Evolutionary conservation across 1,140 invertebrate species (phyloP), one percentile per base, ranked within the genome.

Genomic region (Episyrphus balteatus): DNA sequence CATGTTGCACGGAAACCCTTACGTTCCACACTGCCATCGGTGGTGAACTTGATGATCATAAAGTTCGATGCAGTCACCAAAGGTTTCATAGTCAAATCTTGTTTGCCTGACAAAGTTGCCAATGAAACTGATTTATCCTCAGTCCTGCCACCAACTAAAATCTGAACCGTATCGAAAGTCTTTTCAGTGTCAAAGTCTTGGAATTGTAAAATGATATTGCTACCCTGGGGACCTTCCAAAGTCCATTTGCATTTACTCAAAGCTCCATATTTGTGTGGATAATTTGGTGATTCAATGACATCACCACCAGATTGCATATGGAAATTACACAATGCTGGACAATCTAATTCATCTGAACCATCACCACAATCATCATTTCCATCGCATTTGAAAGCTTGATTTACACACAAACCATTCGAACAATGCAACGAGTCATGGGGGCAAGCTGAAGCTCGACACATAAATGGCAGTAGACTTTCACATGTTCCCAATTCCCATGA

Each of bases 121-220:
- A 97, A 71, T 52, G 88, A 91, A 3, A 92, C 85, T 13, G 91
- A 86, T 55, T 92, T 89, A 48, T 95, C 88, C 73, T 97, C 93
- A 5, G 93, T 94, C 56, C 89, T 77, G 18, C 93, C 94, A 19
- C 95, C 94, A 2, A 91, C 90, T 53, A 96, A 74, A 53, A 98
- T 89, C 71, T 95, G 91, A 7, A 98, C 91, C 32, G 92, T 91
- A 70, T 98, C 94, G 59, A 93, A 92, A 56, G 88, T 86, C 66
- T 92, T 88, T 72, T 98, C 94, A 5, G 93, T 98, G 64, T 94
- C 92, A 70, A 98, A 97, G 72, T 94, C 88, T 76, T 91, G 90
- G 70, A 98, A 94, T 80, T 96, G 75, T 46, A 95, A 72, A 31
- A 92, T 78, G 50, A 96, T 92, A 57, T 92, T 92, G 66, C 93